Evolutionary conservation across 2,888 invertebrate genomes (phyloP), one percentile per base, ranked within the genome.

Genomic region (Panopea generosa): DNA sequence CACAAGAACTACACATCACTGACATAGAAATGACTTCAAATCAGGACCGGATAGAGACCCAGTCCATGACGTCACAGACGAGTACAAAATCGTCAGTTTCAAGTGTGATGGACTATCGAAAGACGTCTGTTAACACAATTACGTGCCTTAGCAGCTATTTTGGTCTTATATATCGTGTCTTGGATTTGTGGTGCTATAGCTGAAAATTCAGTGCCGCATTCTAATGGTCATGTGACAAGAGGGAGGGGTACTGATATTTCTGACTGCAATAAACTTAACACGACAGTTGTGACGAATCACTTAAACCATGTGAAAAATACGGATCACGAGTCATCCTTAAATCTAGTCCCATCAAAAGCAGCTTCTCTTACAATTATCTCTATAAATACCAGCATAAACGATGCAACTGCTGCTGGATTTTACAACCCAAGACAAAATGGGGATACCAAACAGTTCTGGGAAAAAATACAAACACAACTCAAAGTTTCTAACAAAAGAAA

Each of bases 351-450:
- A 18, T 84, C 80, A 79, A 83, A 85, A 84, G 73, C 85, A 69
- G 52, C 75, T 2, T 81, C 81, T 3, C n/a, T 72, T 9, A 59
- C 52, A 18, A 71, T 74, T 55, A 65, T 69, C 22, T 71, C 77
- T 11, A 33, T 71, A 38, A 66, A 63, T 20, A 74, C 66, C 49
- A 77, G 75, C 59, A 38, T 68, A 33, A 77, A 71, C 56, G 76
- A 77, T n/a, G 47, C 33, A 20, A 55, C 62, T 67, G 76, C 74
- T 53, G 81, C 88, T 77, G 94, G 96, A 89, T 98, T 98, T 92
- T 98, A 97, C 91, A 97, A 98, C 92, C 97, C 97, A 0, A 96
- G 97, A 91, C 98, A 98, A 93, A 98, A 97, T 92, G 97, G 97
- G 40, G 97, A 97, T 0, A 98, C 98, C 0, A 95, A 97, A 81